Percentiles rank a stretch among this genome's conserved stretches.
phyloP scores from a whole-genome alignment of 2,888 invertebrate species.

The Trichopria drosophilae region DNA sequence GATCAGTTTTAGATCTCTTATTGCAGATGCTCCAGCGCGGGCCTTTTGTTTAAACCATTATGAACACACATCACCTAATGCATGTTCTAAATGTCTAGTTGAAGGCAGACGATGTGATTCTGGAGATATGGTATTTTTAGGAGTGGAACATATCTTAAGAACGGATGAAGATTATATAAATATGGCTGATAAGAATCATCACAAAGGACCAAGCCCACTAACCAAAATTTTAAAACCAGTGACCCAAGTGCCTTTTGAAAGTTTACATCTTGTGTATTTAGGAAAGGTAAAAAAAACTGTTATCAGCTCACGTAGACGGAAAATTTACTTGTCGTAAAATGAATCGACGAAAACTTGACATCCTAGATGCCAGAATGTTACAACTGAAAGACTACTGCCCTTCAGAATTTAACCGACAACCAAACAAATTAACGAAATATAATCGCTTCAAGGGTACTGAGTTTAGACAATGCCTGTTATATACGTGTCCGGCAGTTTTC shows the following conservation, averaged over 20 bases:
- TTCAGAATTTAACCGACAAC: conserved; percentile 20
- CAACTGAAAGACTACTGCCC: conserved; percentile 12
- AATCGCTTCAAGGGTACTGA: conserved; percentile 22
- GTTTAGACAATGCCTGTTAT: conserved; percentile 22
- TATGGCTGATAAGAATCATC: neutral
- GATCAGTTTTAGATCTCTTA: neutral
- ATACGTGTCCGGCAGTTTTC: too few relatives aligned
- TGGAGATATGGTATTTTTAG: conserved; percentile 5
- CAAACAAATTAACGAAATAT: conserved; percentile 9
- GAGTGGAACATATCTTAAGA: neutral
- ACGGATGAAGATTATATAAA: too few relatives aligned
- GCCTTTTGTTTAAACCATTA: neutral
- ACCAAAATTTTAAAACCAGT: neutral
- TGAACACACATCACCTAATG: too few relatives aligned
- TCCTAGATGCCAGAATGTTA: too few relatives aligned
- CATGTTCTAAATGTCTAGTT: conserved; percentile 12
- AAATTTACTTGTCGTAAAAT: neutral
- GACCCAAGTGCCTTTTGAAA: conserved; percentile 2
- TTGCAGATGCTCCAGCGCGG: conserved; percentile 12
- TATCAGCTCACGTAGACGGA: too few relatives aligned
- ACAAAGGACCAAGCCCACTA: neutral
- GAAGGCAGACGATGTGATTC: conserved; percentile 7
- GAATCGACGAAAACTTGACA: neutral
- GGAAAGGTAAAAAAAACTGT: neutral
- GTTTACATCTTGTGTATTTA: neutral